A percentile compares a stretch with the other conserved stretches of the same genome.
Conservation (phyloP, 2,113 vertebrate species). For the Podarcis cretensis region DNA sequence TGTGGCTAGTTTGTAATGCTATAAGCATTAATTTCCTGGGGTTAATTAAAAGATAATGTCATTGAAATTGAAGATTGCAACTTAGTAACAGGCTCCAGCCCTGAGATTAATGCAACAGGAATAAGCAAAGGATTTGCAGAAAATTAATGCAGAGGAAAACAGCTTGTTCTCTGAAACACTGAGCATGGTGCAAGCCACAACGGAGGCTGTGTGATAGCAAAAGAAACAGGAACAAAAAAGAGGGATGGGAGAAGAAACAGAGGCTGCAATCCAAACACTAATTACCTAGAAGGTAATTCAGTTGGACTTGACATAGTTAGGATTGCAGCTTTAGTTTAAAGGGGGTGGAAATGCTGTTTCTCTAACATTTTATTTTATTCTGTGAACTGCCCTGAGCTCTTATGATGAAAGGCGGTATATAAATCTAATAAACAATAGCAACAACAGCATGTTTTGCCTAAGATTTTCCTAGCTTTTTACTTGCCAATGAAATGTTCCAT, state of each 20-base stretch:
- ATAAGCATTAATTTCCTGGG: slow-evolving; percentile 70
- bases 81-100: slow-evolving; percentile 67
- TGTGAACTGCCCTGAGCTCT: too few species aligned
- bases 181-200: background rate
- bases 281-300: too few species aligned
- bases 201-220: background rate
- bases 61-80: slow-evolving; percentile 59
- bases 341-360: too few species aligned
- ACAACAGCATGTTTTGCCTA: too few species aligned
- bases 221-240: background rate
- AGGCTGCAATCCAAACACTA: background rate
- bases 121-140: slow-evolving; percentile 63
- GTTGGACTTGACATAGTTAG: too few species aligned
- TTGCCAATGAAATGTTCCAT: too few species aligned
- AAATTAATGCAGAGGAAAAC: slow-evolving; percentile 59
- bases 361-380: too few species aligned
- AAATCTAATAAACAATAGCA: too few species aligned
- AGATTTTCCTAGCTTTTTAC: too few species aligned
- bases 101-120: slow-evolving; percentile 58
- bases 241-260: background rate
- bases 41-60: slow-evolving; percentile 80
- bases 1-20: slow-evolving; percentile 57
- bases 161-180: background rate
- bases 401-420: too few species aligned
- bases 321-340: too few species aligned